Conservation (phyloP, 2,797 vertebrate genomes). For the Anisognathus igniventris region DNA sequence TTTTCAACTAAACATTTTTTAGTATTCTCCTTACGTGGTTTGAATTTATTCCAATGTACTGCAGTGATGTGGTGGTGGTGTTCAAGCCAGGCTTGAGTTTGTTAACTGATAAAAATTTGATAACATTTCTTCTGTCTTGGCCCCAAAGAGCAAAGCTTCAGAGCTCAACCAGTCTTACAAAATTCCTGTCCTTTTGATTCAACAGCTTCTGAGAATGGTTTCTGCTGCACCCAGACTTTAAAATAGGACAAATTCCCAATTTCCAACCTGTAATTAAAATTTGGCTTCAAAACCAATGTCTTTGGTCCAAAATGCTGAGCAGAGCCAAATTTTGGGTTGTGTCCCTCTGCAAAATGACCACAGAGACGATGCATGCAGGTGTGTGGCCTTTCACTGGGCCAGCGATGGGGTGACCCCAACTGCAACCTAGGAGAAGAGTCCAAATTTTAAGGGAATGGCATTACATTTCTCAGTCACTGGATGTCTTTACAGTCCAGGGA, state of each 20-base stretch:
- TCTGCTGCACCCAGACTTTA: background rate
- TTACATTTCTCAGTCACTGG: background rate
- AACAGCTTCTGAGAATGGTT: background rate
- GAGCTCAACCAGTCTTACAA: background rate
- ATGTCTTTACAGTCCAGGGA: fast-evolving
- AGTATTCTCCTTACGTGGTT: background rate
- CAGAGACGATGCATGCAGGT: fast-evolving
- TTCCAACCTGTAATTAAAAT: background rate
- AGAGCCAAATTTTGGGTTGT: background rate
- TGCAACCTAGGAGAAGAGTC: background rate
- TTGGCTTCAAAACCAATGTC: background rate
- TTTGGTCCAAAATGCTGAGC: background rate
- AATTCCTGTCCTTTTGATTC: background rate
- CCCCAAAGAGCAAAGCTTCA: background rate
- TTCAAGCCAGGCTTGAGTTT: background rate
- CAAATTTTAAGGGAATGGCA: background rate
- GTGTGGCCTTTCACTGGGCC: background rate
- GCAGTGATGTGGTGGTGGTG: background rate
- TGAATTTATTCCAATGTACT: background rate
- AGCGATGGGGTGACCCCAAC: background rate
- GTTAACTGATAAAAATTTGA: slow-evolving; percentile 17
- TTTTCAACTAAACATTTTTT: background rate
- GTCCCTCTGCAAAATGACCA: background rate
- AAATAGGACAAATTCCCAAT: background rate
- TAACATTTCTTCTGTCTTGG: background rate